Conservation (phyloP, 2,113 vertebrate genomes). For the Megaceryle maxima region DNA sequence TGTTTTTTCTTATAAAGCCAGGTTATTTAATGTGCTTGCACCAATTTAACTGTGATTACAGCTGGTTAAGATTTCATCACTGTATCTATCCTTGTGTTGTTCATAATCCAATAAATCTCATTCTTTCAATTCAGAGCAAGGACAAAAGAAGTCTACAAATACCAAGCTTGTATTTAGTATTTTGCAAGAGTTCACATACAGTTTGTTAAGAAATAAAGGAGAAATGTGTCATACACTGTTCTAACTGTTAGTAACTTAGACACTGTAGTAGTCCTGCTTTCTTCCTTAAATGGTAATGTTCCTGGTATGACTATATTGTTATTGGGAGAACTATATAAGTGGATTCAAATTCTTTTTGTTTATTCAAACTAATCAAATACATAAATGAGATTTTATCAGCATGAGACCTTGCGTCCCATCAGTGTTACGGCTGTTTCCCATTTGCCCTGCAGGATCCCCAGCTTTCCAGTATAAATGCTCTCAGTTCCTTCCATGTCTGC, state of each 20-base stretch:
- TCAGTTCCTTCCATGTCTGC: neutral
- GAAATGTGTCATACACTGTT: neutral
- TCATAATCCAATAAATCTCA: neutral
- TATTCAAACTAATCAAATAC: neutral
- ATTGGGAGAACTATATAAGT: neutral
- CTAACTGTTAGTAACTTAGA: neutral
- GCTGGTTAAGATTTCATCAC: neutral
- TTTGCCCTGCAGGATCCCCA: neutral
- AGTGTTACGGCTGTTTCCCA: neutral
- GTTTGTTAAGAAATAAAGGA: neutral
- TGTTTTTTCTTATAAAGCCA: neutral
- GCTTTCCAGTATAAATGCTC: neutral
- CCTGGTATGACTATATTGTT: neutral
- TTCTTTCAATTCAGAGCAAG: neutral
- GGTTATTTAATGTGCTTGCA: neutral
- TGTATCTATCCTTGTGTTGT: neutral
- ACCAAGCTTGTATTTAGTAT: neutral
- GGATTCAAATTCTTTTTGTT: neutral
- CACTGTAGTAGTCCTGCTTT: neutral
- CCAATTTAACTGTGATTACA: neutral
- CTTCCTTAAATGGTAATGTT: slow-evolving; percentile 27
- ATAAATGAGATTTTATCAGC: neutral
- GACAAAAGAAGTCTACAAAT: neutral
- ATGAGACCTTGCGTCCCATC: neutral
- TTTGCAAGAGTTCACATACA: neutral